Percentiles rank a stretch among this genome's conserved stretches.
These are phyloP conservation scores for Neodiprion lecontei DNA, from an alignment of 1,140 invertebrate genomes.

Conservation along the genomic window DNA sequence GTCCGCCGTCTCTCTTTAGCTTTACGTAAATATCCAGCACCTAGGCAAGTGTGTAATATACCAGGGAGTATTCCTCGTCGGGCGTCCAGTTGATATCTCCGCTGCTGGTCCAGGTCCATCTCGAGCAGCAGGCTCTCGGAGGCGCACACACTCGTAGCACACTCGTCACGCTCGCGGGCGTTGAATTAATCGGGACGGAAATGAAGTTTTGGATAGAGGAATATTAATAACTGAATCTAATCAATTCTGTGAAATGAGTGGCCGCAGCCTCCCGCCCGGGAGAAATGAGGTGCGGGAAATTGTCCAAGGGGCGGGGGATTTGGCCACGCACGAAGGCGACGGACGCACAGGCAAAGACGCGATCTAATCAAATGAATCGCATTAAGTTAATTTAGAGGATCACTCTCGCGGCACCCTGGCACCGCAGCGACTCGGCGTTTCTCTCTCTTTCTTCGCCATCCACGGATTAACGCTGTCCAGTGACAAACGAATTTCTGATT, in stretches of 20 bases:
- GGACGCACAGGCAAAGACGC: slow-evolving; percentile 22
- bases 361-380: slow-evolving; percentile 57
- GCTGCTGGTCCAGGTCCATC: not conserved
- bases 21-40: no score
- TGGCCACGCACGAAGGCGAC: not conserved
- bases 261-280: slow-evolving; percentile 24
- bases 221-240: slow-evolving; percentile 63
- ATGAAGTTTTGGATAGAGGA: slow-evolving; percentile 60
- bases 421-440: slow-evolving; percentile 37
- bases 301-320: not conserved
- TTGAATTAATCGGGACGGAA: slow-evolving; percentile 58
- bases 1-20: no score
- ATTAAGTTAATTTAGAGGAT: slow-evolving; percentile 52
- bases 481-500: slow-evolving; percentile 33
- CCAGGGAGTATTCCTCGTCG: no score
- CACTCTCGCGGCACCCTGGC: slow-evolving; percentile 40
- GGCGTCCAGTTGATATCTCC: not conserved
- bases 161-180: slow-evolving; percentile 57
- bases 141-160: slow-evolving; percentile 43
- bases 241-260: slow-evolving; percentile 57
- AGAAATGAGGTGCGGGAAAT: no score
- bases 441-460: slow-evolving; percentile 14
- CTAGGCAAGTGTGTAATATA: no score
- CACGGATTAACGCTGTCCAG: slow-evolving; percentile 32
- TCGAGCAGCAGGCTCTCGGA: slow-evolving; percentile 12